phyloP scores from a whole-genome alignment of 2,797 vertebrate genomes.

The Cossypha polioptera region DNA sequence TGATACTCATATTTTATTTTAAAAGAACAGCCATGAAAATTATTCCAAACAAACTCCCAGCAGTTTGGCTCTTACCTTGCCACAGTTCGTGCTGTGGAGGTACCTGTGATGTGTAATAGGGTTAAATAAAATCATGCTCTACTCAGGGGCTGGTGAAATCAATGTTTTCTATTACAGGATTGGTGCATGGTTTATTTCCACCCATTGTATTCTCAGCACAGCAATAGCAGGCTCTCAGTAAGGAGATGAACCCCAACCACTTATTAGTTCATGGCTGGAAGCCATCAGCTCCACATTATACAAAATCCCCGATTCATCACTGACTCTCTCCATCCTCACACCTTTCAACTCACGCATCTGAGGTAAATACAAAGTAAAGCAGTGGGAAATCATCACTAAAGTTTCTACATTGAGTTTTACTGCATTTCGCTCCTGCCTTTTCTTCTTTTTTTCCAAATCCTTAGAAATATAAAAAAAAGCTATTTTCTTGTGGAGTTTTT shows the following conservation, averaged over 20 bases:
- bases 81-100: neutral
- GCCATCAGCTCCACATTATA: slow-evolving; percentile 48
- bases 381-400: slow-evolving; percentile 29
- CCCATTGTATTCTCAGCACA: neutral
- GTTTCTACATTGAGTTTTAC: slow-evolving; percentile 20
- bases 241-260: slow-evolving; percentile 39
- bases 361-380: slow-evolving; percentile 43
- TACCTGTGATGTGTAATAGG: neutral
- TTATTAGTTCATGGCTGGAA: slow-evolving; percentile 62
- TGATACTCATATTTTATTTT: neutral
- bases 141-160: neutral
- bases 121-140: neutral
- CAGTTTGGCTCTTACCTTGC: neutral
- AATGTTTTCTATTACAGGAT: slow-evolving; percentile 5
- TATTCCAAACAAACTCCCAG: neutral
- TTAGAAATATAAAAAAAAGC: neutral
- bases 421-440: neutral
- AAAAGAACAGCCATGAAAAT: neutral
- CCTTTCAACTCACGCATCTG: neutral
- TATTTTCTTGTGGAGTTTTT: slow-evolving; percentile 9
- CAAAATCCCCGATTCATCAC: slow-evolving; percentile 21
- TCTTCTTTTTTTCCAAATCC: neutral
- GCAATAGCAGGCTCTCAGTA: slow-evolving; percentile 32
- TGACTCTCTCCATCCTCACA: slow-evolving; percentile 8
- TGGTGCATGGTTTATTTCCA: slow-evolving; percentile 12